These are phyloP conservation scores for Corbicula japonica DNA, from an alignment of 2,888 invertebrate genomes.

Conservation along the genomic window DNA sequence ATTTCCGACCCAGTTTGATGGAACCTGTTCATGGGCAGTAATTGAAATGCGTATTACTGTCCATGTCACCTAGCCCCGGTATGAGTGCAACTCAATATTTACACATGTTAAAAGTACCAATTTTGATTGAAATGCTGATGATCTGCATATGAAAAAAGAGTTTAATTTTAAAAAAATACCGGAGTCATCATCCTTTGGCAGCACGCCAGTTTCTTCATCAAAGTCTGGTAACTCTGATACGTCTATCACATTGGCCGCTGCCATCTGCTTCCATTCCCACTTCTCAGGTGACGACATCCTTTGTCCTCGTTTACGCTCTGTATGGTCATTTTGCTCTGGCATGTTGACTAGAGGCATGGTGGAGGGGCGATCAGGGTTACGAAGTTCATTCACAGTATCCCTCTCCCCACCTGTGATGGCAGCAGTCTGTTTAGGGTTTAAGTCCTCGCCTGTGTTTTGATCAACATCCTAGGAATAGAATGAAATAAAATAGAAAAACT, in stretches of 20 bases:
- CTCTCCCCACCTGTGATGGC: conserved; percentile 81
- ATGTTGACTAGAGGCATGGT: conserved; percentile 87
- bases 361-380: conserved; percentile 97
- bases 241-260: conserved; percentile 96
- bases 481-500: no score
- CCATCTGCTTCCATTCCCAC: conserved; percentile 99
- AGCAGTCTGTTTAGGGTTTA: conserved; percentile 91
- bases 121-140: background rate
- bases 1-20: no score
- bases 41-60: no score
- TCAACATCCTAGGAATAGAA: conserved; percentile 93
- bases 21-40: no score
- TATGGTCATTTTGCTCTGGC: conserved; percentile 87
- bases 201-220: conserved; percentile 97
- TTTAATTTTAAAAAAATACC: no score
- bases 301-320: conserved; percentile 77
- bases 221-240: conserved; percentile 98
- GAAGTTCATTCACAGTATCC: conserved; percentile 86
- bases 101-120: no score
- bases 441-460: conserved; percentile 96
- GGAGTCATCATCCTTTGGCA: conserved; percentile 90
- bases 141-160: background rate
- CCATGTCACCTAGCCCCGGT: no score
- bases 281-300: conserved; percentile 97
- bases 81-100: no score